Percentiles rank a stretch among this genome's conserved stretches.
These are phyloP conservation scores for Mesochorus sp. DNA, from an alignment of 2,888 invertebrate species.

Conservation along the genomic window DNA sequence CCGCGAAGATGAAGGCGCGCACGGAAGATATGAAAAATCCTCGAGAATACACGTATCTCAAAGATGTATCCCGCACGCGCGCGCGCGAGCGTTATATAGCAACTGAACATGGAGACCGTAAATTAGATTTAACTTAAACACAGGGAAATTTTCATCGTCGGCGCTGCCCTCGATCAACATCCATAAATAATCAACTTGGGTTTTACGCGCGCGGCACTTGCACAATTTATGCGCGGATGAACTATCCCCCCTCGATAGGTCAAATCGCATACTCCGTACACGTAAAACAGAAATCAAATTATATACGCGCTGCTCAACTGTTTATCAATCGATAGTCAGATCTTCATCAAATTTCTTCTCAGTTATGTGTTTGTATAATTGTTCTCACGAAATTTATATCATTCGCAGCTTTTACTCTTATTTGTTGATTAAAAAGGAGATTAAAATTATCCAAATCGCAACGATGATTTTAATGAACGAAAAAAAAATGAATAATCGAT, in stretches of 20 bases:
- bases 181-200: conserved; percentile 70
- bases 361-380: too few relatives aligned
- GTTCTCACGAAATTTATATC: too few relatives aligned
- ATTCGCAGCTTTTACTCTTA: too few relatives aligned
- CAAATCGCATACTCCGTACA: too few relatives aligned
- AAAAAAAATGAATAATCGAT: too few relatives aligned
- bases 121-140: conserved; percentile 80
- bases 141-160: conserved; percentile 77
- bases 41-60: conserved; percentile 45
- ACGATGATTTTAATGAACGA: too few relatives aligned
- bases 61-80: conserved; percentile 31
- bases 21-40: conserved; percentile 22
- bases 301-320: background rate
- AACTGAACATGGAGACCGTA: conserved; percentile 73
- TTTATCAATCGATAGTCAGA: too few relatives aligned
- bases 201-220: background rate
- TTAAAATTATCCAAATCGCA: too few relatives aligned
- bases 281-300: too few relatives aligned
- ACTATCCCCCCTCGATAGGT: too few relatives aligned
- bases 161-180: conserved; percentile 65
- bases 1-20: background rate
- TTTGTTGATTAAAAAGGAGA: too few relatives aligned
- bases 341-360: too few relatives aligned
- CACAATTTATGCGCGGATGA: background rate
- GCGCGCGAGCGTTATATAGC: conserved; percentile 39